Conservation (phyloP, 2,888 invertebrate species). For the Oscheius sp. region DNA sequence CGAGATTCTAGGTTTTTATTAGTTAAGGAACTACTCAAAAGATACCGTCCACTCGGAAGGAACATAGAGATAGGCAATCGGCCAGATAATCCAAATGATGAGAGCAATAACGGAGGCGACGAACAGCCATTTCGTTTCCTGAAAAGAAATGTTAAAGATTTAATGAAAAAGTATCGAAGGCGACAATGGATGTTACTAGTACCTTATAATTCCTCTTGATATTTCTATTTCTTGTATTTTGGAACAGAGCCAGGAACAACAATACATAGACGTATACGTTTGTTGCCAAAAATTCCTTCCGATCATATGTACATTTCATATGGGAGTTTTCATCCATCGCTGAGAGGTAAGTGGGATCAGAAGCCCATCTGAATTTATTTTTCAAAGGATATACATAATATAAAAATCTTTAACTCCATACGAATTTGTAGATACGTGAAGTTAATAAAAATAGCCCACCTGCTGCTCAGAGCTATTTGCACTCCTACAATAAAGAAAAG, state of each 20-base stretch:
- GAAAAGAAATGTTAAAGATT: background rate
- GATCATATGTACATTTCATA: slow-evolving; percentile 57
- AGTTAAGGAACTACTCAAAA: background rate
- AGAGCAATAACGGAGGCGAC: slow-evolving; percentile 59
- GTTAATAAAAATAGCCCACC: too few species aligned
- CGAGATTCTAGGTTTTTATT: slow-evolving; percentile 39
- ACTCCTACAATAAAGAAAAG: slow-evolving; percentile 68
- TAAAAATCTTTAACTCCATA: too few species aligned
- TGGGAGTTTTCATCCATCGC: slow-evolving; percentile 44
- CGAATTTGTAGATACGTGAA: too few species aligned
- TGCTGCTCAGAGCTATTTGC: slow-evolving; percentile 62
- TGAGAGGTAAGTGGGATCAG: slow-evolving; percentile 57
- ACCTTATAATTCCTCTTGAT: slow-evolving; percentile 69
- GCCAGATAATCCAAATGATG: slow-evolving; percentile 61
- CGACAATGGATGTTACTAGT: background rate
- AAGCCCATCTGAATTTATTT: slow-evolving; percentile 48
- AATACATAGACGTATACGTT: slow-evolving; percentile 64
- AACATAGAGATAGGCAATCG: slow-evolving; percentile 51
- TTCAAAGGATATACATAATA: too few species aligned
- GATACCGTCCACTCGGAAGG: slow-evolving; percentile 7
- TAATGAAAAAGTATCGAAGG: too few species aligned
- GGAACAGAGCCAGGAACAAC: slow-evolving; percentile 63
- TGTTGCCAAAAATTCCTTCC: slow-evolving; percentile 53
- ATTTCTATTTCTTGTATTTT: slow-evolving; percentile 63
- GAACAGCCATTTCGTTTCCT: slow-evolving; percentile 69